Base-by-base conservation (phyloP, 2,888 invertebrate genomes). In the Pardosa pseudoannulata region DNA sequence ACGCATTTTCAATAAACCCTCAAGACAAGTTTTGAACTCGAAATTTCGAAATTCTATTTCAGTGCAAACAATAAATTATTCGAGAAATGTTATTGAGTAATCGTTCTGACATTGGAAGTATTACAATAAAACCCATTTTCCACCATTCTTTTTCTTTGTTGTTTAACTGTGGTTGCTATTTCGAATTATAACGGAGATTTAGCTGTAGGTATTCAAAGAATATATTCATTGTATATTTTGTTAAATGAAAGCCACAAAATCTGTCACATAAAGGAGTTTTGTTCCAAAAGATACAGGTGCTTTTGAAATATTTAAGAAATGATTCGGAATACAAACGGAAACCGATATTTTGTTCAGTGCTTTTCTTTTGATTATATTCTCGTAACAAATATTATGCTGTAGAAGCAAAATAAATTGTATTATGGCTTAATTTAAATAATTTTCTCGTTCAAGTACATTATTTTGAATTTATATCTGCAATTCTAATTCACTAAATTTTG, bases 221-320 rank as follows among this genome's bases (percentile, higher is more conserved):
- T 56, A 23, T 23, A 3, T 56, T 56, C 23, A 56, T 56, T 16
- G 19, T 56, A 23, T 9, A 23, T 23, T 56, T 23, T 56, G 23
- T 56, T 56, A 56, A 56, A 23, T 23, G 23, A 56, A 56, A 23
- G 5, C 23, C 19, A 56, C 46, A 56, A 11, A 3, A 5, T 56
- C 23, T 56, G 5, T 19, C 3, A 23, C 23, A 56, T 56, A 56
- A 56, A 56, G 16, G 56, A 56, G 5, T 56, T 56, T 56, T 23
- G 16, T 56, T 6, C 3, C 5, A 23, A 56, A 56, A 56, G 19
- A 6, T 56, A 56, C 56, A 56, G 56, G 56, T 56, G 56, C 56
- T 23, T 19, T 56, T 23, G 56, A 56, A 56, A 56, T 56, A 56
- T 23, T 56, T 23, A n/a, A n/a, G 56, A 56, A 56, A 56, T 56